A percentile compares a stretch with the other conserved stretches of the same genome.
Evolutionary conservation across 1,140 invertebrate species (phyloP).

Genomic region (Charaxes varanes): DNA sequence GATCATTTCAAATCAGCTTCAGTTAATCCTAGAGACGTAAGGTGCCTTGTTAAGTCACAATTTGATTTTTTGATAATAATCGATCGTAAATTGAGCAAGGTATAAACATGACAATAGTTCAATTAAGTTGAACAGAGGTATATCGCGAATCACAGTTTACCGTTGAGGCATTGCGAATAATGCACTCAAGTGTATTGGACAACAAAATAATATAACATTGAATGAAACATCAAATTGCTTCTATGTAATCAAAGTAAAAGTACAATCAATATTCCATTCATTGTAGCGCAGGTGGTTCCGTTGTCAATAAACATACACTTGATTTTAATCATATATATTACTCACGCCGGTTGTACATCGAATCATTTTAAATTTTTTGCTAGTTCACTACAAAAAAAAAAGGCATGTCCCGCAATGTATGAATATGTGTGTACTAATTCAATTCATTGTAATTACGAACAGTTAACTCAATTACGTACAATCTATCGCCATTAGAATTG

Average conservation of each 20-base stretch:
- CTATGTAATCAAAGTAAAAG: constrained; percentile 2
- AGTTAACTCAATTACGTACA: constrained; percentile 35
- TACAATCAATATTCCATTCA: constrained; percentile 6
- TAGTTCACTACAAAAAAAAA: constrained; percentile 15
- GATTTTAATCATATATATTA: constrained; percentile 8
- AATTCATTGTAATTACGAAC: constrained; percentile 34
- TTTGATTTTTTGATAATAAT: too few species aligned
- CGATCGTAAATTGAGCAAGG: too few species aligned
- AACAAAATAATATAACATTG: neutral
- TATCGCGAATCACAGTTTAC: too few species aligned
- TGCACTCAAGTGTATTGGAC: neutral
- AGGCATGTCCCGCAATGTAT: constrained; percentile 17
- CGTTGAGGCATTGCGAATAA: neutral
- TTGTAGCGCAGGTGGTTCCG: neutral
- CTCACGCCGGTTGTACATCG: constrained; percentile 10
- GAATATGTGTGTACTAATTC: constrained; percentile 27
- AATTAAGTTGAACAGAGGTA: too few species aligned
- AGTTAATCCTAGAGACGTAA: too few species aligned
- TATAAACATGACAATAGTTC: too few species aligned
- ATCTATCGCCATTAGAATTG: constrained; percentile 32
- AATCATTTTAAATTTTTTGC: constrained; percentile 23
- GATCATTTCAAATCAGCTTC: too few species aligned
- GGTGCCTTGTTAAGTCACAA: too few species aligned
- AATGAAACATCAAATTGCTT: constrained; percentile 2
- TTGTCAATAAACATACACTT: constrained; percentile 13